Percentiles rank a stretch among this genome's conserved stretches.
Conservation (phyloP, 2,113 vertebrate genomes). For the Channa argus region DNA sequence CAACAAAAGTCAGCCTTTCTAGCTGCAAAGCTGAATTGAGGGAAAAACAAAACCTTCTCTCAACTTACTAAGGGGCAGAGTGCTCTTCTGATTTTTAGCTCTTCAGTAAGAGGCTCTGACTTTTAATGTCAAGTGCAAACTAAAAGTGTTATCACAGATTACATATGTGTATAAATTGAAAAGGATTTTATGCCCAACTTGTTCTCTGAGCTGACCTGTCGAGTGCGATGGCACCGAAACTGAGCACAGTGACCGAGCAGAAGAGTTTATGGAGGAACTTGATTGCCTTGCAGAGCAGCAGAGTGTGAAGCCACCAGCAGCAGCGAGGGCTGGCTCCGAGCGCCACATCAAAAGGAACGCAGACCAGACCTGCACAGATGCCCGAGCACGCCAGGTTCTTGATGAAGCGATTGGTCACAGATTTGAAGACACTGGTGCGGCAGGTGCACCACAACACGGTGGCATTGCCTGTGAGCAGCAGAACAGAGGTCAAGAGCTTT, state of each 20-base stretch:
- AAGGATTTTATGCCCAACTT: background rate
- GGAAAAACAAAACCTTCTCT: constrained; percentile 8
- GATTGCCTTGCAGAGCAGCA: constrained; percentile 92
- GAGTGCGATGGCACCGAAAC: constrained; percentile 89
- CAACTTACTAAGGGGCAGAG: background rate
- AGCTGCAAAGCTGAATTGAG: constrained; percentile 5
- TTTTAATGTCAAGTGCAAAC: constrained; percentile 7
- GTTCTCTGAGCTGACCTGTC: constrained; percentile 76
- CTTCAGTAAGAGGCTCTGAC: background rate
- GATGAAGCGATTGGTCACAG: constrained; percentile 95
- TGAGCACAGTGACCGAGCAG: constrained; percentile 95
- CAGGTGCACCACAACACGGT: constrained; percentile 96
- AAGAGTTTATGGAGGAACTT: constrained; percentile 98
- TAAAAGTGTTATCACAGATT: background rate
- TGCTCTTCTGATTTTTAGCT: constrained; percentile 11
- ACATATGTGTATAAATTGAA: background rate
- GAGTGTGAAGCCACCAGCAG: constrained; percentile 94
- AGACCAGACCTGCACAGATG: constrained; percentile 93
- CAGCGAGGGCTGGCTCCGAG: constrained; percentile 92
- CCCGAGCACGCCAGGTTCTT: constrained; percentile 96
- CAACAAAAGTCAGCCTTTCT: constrained; percentile 25
- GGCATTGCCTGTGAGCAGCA: constrained; percentile 86
- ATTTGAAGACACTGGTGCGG: constrained; percentile 92
- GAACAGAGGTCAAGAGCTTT: background rate
- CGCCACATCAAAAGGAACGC: constrained; percentile 95